Base-by-base conservation (phyloP, 2,888 invertebrate genomes). In the Rosalia funebris region DNA sequence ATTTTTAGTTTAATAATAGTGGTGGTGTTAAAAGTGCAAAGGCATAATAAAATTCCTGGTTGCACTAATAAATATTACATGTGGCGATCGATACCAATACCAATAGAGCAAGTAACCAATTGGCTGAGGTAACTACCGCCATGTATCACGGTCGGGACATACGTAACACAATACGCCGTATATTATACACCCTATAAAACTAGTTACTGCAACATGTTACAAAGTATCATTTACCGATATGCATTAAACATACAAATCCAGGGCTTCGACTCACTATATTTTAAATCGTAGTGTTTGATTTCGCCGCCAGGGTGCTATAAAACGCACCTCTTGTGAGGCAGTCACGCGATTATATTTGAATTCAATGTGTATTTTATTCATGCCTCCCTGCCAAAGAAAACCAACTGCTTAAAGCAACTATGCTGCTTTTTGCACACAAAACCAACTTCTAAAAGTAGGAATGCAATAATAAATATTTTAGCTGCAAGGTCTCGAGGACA, bases 181-280 rank as follows among this genome's bases (percentile, higher is more conserved):
- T 77, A 77, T 79, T 78, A 79, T 77, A 75, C 77, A 77, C 76
- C 77, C 77, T 74, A 76, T 77, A 77, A 77, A 79, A 77, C 77
- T 78, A 78, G 77, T 77, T 77, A 77, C 75, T 70, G 76, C 72
- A 62, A 50, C 66, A 62, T 50, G 63, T 50, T 71, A 73, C 72
- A 72, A 72, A 74, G 71, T 72, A 71, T 73, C 72, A 73, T 65
- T 71, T 73, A 70, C 69, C 69, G 71, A 67, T 70, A 71, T 72
- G 72, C 72, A 72, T 72, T 72, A 72, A 71, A 72, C 71, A 71
- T 72, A 69, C 66, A 65, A 68, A 64, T 63, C 67, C 64, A 57
- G 65, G 60, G 60, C 64, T 52, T 59, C 50, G 56, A 55, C 62
- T 65, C 60, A 60, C 66, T 71, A 72, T 75, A 73, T 73, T 75